phyloP scores from a whole-genome alignment of 2,888 invertebrate species.

The Peribatodes rhomboidaria region DNA sequence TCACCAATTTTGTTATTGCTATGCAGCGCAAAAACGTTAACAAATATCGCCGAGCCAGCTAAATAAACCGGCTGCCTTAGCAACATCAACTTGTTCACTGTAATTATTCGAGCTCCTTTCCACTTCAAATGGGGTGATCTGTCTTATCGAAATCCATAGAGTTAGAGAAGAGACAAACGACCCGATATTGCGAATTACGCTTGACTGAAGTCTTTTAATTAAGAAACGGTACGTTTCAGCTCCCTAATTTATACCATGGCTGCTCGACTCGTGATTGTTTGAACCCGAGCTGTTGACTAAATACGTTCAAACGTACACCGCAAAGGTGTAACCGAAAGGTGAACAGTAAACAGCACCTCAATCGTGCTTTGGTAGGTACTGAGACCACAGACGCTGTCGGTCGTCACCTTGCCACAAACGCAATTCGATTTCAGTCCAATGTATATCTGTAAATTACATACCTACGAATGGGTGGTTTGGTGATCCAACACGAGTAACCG shows the following conservation, averaged over 20 bases:
- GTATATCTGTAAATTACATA: slow-evolving; percentile 22
- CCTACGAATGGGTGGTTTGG: not conserved
- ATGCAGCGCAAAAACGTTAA: not conserved
- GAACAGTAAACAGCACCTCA: slow-evolving; percentile 24
- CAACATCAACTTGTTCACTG: slow-evolving; percentile 29
- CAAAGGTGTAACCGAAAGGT: slow-evolving; percentile 41
- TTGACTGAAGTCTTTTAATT: slow-evolving; percentile 84
- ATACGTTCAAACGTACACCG: slow-evolving; percentile 29
- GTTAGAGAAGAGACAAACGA: slow-evolving; percentile 68
- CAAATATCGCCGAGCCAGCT: not conserved
- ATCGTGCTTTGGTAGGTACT: slow-evolving; percentile 24
- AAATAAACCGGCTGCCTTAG: slow-evolving; percentile 12
- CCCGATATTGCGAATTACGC: slow-evolving; percentile 78
- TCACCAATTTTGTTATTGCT: too few relatives aligned
- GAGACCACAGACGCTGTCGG: slow-evolving; percentile 31
- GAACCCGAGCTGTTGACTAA: slow-evolving; percentile 64
- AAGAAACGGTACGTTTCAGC: slow-evolving; percentile 67
- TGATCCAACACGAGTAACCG: not conserved
- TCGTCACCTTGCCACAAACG: slow-evolving; percentile 19
- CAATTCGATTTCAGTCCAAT: slow-evolving; percentile 27
- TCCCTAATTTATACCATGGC: slow-evolving; percentile 69
- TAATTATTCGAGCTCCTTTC: slow-evolving; percentile 32
- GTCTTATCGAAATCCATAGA: slow-evolving; percentile 58
- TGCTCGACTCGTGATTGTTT: slow-evolving; percentile 73
- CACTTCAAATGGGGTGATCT: slow-evolving; percentile 34